These are phyloP conservation scores for Dysmachus trigonus DNA, from an alignment of 2,888 invertebrate species.

Conservation along the genomic window DNA sequence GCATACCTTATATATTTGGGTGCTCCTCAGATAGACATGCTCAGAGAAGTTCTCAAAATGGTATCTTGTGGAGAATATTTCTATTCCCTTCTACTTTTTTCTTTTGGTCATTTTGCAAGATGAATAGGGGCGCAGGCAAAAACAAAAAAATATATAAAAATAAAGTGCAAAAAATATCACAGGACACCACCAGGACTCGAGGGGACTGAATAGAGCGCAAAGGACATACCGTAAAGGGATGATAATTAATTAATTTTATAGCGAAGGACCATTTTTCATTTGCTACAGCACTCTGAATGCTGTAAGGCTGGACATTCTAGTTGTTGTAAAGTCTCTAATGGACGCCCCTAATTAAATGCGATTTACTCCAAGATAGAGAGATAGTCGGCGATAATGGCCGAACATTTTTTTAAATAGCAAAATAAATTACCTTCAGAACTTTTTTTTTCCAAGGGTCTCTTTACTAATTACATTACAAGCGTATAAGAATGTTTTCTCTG, in stretches of 20 bases:
- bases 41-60: neutral
- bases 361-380: conserved; percentile 2
- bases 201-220: conserved; percentile 1
- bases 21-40: neutral
- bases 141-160: neutral
- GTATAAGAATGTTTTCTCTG: neutral
- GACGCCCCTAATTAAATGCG: conserved; percentile 14
- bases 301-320: neutral
- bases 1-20: too few species aligned
- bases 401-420: conserved; percentile 4
- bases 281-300: neutral
- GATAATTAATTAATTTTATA: conserved; percentile 40
- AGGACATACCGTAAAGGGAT: conserved; percentile 22
- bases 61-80: neutral
- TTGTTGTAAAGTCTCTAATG: conserved; percentile 14
- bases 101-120: neutral
- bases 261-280: conserved; percentile 30
- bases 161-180: neutral
- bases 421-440: neutral
- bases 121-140: neutral
- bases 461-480: neutral
- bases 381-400: conserved; percentile 1
- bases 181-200: neutral
- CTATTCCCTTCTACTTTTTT: neutral
- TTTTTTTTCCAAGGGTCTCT: neutral